Evolutionary conservation across 2,888 invertebrate species (phyloP).

Genomic region (Gisinianus flammeolus): DNA sequence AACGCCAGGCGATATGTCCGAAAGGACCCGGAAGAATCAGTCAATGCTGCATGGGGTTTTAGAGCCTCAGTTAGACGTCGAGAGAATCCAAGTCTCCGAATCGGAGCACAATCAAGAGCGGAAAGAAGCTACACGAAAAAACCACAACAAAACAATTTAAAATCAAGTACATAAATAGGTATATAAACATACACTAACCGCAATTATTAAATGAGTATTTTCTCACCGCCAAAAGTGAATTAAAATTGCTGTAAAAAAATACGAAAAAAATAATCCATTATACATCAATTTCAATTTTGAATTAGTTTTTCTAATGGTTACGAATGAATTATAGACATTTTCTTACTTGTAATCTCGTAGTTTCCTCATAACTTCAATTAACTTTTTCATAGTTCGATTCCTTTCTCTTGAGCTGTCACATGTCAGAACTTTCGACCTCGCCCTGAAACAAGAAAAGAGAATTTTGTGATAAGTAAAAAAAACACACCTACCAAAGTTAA

Average conservation of each 20-base stretch:
- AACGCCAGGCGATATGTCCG: slow-evolving; percentile 93
- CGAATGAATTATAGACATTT: too few relatives aligned
- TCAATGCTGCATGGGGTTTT: slow-evolving; percentile 92
- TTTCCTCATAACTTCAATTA: slow-evolving; percentile 98
- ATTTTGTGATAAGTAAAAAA: neutral
- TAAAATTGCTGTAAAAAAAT: too few relatives aligned
- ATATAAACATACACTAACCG: too few relatives aligned
- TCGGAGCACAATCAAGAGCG: slow-evolving; percentile 95
- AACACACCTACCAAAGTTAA: neutral
- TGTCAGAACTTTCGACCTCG: slow-evolving; percentile 88
- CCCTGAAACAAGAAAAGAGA: slow-evolving; percentile 68
- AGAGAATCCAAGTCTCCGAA: slow-evolving; percentile 90
- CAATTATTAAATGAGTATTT: too few relatives aligned
- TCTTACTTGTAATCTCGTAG: slow-evolving; percentile 93
- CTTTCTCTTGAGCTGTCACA: slow-evolving; percentile 92
- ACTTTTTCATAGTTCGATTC: slow-evolving; percentile 91
- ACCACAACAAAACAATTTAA: neutral
- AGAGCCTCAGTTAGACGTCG: slow-evolving; percentile 88
- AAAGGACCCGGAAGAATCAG: slow-evolving; percentile 98
- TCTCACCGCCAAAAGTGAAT: slow-evolving; percentile 89
- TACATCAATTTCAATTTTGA: too few relatives aligned
- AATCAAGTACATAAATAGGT: too few relatives aligned
- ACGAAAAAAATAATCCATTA: too few relatives aligned
- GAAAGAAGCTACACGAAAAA: slow-evolving; percentile 68
- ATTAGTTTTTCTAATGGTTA: too few relatives aligned